Conservation (phyloP, 2,113 vertebrate genomes). For the Glaucidium brasilianum region DNA sequence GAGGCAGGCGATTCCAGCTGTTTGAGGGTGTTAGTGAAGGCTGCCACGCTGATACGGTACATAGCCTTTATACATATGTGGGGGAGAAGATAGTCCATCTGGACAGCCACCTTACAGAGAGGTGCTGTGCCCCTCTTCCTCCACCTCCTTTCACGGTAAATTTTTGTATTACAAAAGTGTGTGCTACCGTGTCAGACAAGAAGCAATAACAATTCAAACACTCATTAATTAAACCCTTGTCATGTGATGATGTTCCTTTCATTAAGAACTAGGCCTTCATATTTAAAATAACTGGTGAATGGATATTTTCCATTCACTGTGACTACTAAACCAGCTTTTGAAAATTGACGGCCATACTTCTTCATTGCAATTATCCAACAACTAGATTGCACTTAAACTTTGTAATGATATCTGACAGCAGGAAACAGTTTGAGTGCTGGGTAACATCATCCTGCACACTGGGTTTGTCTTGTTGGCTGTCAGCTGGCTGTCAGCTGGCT, state of each 20-base stretch:
- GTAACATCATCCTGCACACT: background rate
- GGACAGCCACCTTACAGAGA: background rate
- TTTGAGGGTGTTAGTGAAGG: fast-evolving
- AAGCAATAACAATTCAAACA: background rate
- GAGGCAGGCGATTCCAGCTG: background rate
- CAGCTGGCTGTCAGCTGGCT: background rate
- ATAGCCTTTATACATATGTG: fast-evolving
- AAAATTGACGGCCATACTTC: background rate
- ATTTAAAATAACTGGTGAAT: background rate
- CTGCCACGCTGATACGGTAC: fast-evolving
- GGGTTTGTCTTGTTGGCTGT: background rate
- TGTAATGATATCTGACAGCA: background rate
- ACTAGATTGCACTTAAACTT: background rate
- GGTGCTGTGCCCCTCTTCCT: background rate
- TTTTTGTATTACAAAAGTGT: background rate
- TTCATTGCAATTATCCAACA: background rate
- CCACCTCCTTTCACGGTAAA: background rate
- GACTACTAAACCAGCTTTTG: background rate
- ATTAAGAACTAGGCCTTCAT: background rate
- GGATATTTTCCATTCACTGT: background rate
- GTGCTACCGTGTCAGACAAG: background rate
- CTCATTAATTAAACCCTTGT: background rate
- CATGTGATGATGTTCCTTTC: background rate
- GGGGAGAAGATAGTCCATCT: background rate
- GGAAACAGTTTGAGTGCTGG: background rate